Evolutionary conservation across 2,888 invertebrate genomes (phyloP).

Genomic region (Tenthredo notha): DNA sequence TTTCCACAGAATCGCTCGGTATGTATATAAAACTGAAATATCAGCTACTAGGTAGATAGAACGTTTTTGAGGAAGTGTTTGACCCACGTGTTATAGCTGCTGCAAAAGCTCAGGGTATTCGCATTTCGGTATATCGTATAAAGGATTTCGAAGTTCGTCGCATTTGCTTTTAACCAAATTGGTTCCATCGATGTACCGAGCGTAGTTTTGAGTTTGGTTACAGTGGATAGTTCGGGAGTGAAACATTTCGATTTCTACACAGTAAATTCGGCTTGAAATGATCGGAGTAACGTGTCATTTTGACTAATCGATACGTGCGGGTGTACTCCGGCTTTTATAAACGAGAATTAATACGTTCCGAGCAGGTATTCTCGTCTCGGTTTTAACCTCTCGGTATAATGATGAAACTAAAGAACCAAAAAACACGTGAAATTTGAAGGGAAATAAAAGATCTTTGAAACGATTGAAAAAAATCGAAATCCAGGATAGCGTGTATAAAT

Average conservation of each 20-base stretch:
- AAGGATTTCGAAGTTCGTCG: slow-evolving; percentile 33
- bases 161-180: slow-evolving; percentile 37
- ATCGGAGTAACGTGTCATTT: slow-evolving; percentile 26
- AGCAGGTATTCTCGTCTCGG: neutral
- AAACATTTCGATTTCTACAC: neutral
- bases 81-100: neutral
- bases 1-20: too few relatives aligned
- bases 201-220: neutral
- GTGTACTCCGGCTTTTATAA: neutral
- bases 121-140: neutral
- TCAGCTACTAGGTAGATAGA: too few relatives aligned
- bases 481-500: neutral
- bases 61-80: too few relatives aligned
- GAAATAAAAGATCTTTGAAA: neutral
- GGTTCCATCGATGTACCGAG: slow-evolving; percentile 12
- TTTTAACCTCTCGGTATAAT: too few relatives aligned
- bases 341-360: neutral
- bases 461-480: neutral
- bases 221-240: slow-evolving; percentile 20
- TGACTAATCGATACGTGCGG: neutral
- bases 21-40: neutral
- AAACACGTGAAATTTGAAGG: neutral
- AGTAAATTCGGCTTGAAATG: neutral
- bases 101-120: neutral
- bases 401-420: too few relatives aligned